A percentile compares a stretch with the other conserved stretches of the same genome.
These are phyloP conservation scores for Luffia ferchaultella DNA, from an alignment of 2,888 invertebrate genomes.

Conservation along the genomic window DNA sequence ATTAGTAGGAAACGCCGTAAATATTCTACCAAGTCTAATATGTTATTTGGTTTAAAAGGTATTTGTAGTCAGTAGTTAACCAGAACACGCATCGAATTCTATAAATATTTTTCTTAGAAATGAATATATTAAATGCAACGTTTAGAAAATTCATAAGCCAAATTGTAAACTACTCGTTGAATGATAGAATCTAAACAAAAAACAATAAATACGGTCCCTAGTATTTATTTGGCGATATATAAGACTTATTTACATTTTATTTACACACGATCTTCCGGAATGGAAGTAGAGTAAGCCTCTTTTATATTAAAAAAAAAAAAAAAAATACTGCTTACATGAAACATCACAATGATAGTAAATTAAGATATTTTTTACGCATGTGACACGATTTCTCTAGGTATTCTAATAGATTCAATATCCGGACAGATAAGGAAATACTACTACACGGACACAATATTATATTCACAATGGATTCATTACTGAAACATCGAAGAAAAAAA, in stretches of 20 bases:
- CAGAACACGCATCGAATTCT: too few species aligned
- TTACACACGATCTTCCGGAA: conserved; percentile 34
- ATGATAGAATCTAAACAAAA: not conserved
- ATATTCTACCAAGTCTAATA: too few species aligned
- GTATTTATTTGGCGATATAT: not conserved
- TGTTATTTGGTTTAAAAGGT: too few species aligned
- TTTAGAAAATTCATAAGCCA: not conserved
- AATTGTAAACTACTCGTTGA: conserved; percentile 7
- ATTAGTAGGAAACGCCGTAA: too few species aligned
- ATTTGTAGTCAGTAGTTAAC: too few species aligned
- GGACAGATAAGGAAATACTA: conserved; percentile 6
- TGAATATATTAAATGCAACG: not conserved
- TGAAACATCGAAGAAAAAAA: conserved; percentile 6
- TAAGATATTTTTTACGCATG: conserved; percentile 15
- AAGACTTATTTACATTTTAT: conserved; percentile 26
- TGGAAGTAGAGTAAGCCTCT: conserved; percentile 32
- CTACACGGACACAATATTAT: conserved; percentile 9
- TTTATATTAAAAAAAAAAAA: too few species aligned
- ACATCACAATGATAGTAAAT: conserved; percentile 23
- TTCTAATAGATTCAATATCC: conserved; percentile 8
- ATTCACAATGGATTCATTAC: conserved; percentile 8
- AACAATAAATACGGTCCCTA: not conserved
- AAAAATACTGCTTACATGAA: conserved; percentile 19
- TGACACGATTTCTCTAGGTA: conserved; percentile 16
- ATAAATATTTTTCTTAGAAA: too few species aligned